A percentile compares a stretch with the other conserved stretches of the same genome.
Conservation (phyloP, 2,888 invertebrate genomes). For the Galeopsomyia nigrocyanea region DNA sequence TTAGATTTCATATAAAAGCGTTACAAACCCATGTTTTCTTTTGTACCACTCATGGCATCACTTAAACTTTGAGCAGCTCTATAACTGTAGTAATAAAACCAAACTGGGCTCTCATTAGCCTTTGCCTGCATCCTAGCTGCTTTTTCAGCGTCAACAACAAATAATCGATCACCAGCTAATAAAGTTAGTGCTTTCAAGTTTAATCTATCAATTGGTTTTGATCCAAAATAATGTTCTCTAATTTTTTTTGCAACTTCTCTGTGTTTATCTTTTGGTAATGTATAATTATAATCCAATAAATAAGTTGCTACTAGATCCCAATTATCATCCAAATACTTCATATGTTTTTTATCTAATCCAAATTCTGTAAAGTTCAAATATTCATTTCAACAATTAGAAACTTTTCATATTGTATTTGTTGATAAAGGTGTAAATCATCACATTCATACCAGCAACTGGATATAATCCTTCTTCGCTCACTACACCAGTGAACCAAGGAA, state of each 20-base stretch:
- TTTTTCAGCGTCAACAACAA: constrained; percentile 73
- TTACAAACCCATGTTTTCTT: constrained; percentile 72
- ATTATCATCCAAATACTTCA: constrained; percentile 71
- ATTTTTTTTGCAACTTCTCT: constrained; percentile 71
- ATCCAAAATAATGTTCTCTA: constrained; percentile 72
- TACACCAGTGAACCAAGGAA: constrained; percentile 80
- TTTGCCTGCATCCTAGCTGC: constrained; percentile 74
- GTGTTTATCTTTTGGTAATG: constrained; percentile 70
- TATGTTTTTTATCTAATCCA: constrained; percentile 66
- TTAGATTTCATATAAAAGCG: neutral
- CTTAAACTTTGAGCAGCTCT: constrained; percentile 74
- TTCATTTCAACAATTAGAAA: neutral
- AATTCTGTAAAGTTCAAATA: constrained; percentile 57
- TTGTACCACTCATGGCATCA: constrained; percentile 70
- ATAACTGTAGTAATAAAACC: constrained; percentile 77
- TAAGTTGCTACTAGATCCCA: constrained; percentile 76
- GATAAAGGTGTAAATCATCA: neutral
- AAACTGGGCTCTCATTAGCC: constrained; percentile 73
- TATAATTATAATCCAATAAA: constrained; percentile 76
- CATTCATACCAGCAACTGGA: constrained; percentile 75
- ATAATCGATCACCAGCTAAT: constrained; percentile 79
- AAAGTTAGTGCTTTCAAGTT: constrained; percentile 61
- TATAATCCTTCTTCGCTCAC: constrained; percentile 82
- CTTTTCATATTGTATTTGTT: neutral
- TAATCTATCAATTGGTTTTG: constrained; percentile 69